Evolutionary conservation across 1,140 invertebrate species (phyloP).

Genomic region (Rhizoglyphus robini): DNA sequence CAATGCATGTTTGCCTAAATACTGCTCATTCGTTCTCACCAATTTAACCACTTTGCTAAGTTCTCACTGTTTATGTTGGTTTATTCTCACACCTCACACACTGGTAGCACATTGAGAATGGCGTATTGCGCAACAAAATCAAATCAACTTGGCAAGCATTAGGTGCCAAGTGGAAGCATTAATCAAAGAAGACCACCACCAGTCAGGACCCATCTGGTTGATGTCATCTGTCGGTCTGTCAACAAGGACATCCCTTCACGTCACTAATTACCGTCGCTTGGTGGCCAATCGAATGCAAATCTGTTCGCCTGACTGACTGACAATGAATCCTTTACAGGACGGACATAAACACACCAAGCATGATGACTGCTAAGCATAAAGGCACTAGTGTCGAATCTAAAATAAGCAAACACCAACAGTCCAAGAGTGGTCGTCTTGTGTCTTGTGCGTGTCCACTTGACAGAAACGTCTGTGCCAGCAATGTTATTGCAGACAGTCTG

Average conservation of each 20-base stretch:
- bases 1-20: too few relatives aligned
- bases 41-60: not conserved
- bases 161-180: not conserved
- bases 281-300: too few relatives aligned
- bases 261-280: not conserved
- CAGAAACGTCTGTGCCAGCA: not conserved
- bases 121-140: not conserved
- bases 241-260: not conserved
- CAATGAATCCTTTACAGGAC: not conserved
- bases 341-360: not conserved
- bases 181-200: not conserved
- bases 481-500: not conserved
- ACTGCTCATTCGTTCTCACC: too few relatives aligned
- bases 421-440: not conserved
- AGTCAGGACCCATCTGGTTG: constrained; percentile 6
- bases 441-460: not conserved
- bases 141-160: not conserved
- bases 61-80: not conserved
- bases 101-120: not conserved
- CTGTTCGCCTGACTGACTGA: not conserved
- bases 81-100: not conserved
- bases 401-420: too few relatives aligned
- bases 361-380: too few relatives aligned
- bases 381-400: too few relatives aligned
- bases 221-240: constrained; percentile 5